These are phyloP conservation scores for Conus betulinus DNA, from an alignment of 1,140 invertebrate species.

Conservation along the genomic window DNA sequence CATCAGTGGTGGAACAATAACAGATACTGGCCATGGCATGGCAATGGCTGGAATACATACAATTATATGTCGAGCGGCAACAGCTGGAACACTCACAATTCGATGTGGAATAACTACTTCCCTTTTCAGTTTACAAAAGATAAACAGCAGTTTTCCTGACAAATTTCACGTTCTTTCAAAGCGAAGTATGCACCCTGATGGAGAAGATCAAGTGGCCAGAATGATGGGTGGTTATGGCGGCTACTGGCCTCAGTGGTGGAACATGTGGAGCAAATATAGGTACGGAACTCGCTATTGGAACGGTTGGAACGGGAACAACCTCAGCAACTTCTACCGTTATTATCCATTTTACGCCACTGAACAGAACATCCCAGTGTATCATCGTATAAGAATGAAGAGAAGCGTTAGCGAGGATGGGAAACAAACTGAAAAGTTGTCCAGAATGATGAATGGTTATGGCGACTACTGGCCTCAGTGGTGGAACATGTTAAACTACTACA, in stretches of 20 bases:
- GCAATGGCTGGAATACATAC: background rate
- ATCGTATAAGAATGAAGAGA: background rate
- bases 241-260: constrained; percentile 24
- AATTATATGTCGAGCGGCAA: too few relatives aligned
- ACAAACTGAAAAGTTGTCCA: background rate
- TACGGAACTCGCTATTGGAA: background rate
- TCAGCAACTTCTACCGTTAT: background rate
- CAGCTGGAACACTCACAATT: background rate
- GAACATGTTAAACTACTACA: constrained; percentile 5
- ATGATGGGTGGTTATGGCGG: constrained; percentile 18
- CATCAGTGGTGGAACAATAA: background rate
- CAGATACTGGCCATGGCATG: background rate
- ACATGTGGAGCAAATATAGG: background rate
- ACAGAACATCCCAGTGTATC: background rate
- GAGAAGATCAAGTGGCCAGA: constrained; percentile 13
- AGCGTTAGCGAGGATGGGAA: background rate
- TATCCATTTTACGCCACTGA: background rate
- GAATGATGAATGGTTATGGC: constrained; percentile 26
- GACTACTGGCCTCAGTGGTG: constrained; percentile 29
- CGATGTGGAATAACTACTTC: constrained; percentile 9
- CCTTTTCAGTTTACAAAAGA: background rate
- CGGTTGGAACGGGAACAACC: background rate
- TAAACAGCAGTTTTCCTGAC: background rate
- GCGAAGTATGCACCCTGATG: background rate
- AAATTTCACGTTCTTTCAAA: background rate